These are phyloP conservation scores for Hemiscyllium ocellatum DNA, from an alignment of 2,113 vertebrate species.

Conservation along the genomic window DNA sequence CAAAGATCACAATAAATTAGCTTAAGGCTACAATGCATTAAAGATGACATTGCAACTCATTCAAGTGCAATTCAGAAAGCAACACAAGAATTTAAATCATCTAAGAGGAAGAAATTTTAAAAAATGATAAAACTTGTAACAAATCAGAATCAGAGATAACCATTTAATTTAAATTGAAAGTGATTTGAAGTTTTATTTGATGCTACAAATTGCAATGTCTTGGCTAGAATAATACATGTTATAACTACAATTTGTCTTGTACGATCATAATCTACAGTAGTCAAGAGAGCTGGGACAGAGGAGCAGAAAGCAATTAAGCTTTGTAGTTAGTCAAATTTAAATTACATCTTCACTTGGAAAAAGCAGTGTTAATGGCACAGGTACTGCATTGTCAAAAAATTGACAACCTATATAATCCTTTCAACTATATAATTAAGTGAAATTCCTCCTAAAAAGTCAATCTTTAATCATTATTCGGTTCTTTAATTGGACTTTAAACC, in stretches of 20 bases:
- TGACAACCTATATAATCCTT: background rate
- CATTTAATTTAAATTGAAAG: constrained; percentile 5
- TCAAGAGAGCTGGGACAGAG: background rate
- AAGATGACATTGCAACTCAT: background rate
- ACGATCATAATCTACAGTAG: background rate
- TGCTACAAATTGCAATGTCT: constrained; percentile 13
- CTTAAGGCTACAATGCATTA: background rate
- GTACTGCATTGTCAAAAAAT: background rate
- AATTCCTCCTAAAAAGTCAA: background rate
- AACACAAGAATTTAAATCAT: background rate
- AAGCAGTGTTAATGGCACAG: background rate
- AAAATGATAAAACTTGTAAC: background rate
- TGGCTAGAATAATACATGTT: background rate
- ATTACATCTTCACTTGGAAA: background rate
- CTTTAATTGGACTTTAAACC: background rate
- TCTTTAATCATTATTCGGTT: constrained; percentile 1
- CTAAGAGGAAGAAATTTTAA: background rate
- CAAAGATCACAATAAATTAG: background rate
- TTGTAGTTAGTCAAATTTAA: constrained; percentile 18
- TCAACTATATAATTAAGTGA: constrained; percentile 1
- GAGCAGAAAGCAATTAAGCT: background rate
- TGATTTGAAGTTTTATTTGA: constrained; percentile 24
- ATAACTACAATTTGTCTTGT: constrained; percentile 2
- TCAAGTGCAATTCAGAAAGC: background rate
- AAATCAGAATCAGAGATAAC: background rate